Conservation (phyloP, 2,797 vertebrate genomes). For the Poeciliopsis gracilis region DNA sequence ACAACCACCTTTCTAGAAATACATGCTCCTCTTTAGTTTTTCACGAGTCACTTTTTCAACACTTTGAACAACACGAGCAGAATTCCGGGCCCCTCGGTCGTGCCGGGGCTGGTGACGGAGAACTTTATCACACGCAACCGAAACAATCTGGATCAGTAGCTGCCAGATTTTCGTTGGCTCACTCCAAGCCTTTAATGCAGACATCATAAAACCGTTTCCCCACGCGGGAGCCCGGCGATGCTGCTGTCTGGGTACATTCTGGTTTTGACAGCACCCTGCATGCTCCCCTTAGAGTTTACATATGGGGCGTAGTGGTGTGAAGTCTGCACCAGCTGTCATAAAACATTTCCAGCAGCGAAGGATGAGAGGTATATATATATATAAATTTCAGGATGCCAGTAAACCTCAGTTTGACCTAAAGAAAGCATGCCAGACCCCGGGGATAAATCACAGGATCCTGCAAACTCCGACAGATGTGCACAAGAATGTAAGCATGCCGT, state of each 20-base stretch:
- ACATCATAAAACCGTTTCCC: not conserved
- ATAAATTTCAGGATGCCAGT: constrained; percentile 62
- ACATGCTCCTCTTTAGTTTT: constrained; percentile 38
- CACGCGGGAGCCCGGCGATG: constrained; percentile 13
- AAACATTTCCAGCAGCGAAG: constrained; percentile 50
- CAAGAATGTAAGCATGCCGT: constrained; percentile 34
- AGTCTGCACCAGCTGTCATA: constrained; percentile 52
- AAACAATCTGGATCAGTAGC: constrained; percentile 52
- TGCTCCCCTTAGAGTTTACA: constrained; percentile 57
- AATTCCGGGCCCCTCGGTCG: constrained; percentile 37
- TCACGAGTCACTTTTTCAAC: constrained; percentile 52
- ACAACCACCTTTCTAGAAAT: constrained; percentile 56
- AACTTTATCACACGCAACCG: constrained; percentile 47
- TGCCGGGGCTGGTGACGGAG: constrained; percentile 30
- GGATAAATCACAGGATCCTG: constrained; percentile 37
- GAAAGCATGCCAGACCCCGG: constrained; percentile 44
- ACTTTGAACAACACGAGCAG: constrained; percentile 35
- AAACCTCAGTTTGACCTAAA: constrained; percentile 73
- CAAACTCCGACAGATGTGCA: constrained; percentile 20
- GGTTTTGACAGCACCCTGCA: constrained; percentile 48
- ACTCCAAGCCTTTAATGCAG: constrained; percentile 13
- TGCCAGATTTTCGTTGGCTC: constrained; percentile 20
- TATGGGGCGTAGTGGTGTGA: constrained; percentile 34
- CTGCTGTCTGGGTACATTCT: constrained; percentile 20
- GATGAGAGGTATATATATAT: constrained; percentile 58